phyloP scores from a whole-genome alignment of 2,888 invertebrate genomes.

The Beris chalybata region DNA sequence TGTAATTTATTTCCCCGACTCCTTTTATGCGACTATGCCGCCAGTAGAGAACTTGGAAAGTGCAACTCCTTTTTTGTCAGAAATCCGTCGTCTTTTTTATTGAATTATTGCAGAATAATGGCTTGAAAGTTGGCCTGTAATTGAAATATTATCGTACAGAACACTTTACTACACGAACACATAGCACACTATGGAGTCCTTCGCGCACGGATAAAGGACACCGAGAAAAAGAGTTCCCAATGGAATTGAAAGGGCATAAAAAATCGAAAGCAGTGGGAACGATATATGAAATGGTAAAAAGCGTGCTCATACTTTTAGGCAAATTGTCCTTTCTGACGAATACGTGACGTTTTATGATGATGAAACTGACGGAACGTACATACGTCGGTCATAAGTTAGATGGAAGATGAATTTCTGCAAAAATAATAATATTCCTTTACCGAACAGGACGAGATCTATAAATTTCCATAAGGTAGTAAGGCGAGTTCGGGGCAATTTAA shows the following conservation, averaged over 20 bases:
- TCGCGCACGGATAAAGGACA: background rate
- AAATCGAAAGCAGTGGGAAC: slow-evolving; percentile 10
- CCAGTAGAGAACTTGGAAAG: background rate
- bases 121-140: background rate
- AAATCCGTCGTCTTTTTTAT: background rate
- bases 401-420: no score
- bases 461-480: no score
- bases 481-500: no score
- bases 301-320: slow-evolving; percentile 5
- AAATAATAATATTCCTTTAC: no score
- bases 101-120: background rate
- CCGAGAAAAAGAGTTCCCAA: slow-evolving; percentile 2
- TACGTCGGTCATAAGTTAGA: no score
- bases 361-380: slow-evolving; percentile 29
- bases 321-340: slow-evolving; percentile 34
- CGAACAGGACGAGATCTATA: no score
- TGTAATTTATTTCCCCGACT: slow-evolving; percentile 15
- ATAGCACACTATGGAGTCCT: no score
- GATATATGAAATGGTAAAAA: background rate
- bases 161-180: background rate
- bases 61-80: background rate
- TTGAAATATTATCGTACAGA: background rate
- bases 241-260: slow-evolving; percentile 31
- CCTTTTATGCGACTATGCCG: background rate
- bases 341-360: slow-evolving; percentile 36